Evolutionary conservation across 2,797 vertebrate species (phyloP).

Genomic region (Lepilemur ruficaudatus): DNA sequence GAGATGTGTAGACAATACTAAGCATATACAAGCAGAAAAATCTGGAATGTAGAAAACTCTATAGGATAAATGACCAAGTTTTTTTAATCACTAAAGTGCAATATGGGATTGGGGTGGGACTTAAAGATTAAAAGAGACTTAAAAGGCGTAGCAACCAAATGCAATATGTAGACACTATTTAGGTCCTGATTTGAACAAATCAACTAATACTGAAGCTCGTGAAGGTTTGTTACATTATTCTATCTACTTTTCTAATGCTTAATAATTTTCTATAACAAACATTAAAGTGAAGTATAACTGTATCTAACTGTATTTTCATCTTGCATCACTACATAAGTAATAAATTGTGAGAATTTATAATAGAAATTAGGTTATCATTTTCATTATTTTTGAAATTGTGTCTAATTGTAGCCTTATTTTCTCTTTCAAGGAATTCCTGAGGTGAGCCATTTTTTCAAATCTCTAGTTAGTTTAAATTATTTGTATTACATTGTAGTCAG

Average conservation of each 20-base stretch:
- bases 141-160: not conserved
- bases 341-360: conserved; percentile 21
- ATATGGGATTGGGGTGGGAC: not conserved
- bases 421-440: conserved; percentile 41
- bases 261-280: not conserved
- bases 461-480: conserved; percentile 40
- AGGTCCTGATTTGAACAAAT: not conserved
- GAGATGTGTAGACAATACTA: not conserved
- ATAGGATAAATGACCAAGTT: not conserved
- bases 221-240: not conserved
- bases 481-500: not conserved
- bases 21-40: not conserved
- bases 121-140: not conserved
- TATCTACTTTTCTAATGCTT: not conserved
- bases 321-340: not conserved
- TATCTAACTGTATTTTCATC: conserved; percentile 38
- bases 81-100: not conserved
- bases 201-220: not conserved
- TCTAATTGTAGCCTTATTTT: conserved; percentile 54
- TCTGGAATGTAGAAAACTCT: not conserved
- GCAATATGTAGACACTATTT: not conserved
- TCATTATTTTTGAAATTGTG: conserved; percentile 49
- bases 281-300: conserved; percentile 15
- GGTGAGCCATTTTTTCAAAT: not conserved
- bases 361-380: conserved; percentile 21